These are phyloP conservation scores for Microtus richardsoni DNA, from an alignment of 2,113 vertebrate species.

Conservation along the genomic window DNA sequence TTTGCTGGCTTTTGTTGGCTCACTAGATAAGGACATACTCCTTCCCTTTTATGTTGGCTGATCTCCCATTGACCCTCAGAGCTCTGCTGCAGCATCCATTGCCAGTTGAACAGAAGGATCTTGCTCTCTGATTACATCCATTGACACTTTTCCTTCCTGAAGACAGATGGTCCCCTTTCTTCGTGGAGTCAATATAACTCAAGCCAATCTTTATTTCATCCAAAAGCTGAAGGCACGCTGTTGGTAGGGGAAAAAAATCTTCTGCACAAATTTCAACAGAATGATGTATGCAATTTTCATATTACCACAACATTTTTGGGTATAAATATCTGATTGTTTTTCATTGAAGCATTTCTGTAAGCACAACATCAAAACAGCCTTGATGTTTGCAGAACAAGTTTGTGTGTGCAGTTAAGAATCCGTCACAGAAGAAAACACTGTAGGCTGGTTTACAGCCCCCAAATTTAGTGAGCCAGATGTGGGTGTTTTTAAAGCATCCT, in stretches of 20 bases:
- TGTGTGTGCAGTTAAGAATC: neutral
- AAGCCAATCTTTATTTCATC: constrained; percentile 11
- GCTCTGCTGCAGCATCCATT: constrained; percentile 1
- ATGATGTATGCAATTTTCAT: neutral
- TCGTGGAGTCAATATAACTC: neutral
- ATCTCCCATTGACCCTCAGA: constrained; percentile 52
- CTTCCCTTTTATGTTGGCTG: constrained; percentile 61
- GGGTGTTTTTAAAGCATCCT: constrained; percentile 26
- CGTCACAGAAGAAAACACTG: neutral
- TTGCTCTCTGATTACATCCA: constrained; percentile 57
- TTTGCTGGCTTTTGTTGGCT: constrained; percentile 59
- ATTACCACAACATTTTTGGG: neutral
- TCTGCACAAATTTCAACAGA: neutral
- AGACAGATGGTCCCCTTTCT: constrained; percentile 52
- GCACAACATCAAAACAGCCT: neutral
- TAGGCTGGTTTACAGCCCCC: neutral
- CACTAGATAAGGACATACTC: constrained; percentile 64
- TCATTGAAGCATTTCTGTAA: neutral
- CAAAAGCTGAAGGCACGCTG: neutral
- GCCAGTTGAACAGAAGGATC: constrained; percentile 18
- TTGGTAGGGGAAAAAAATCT: neutral
- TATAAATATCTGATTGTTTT: neutral
- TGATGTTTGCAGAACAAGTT: neutral
- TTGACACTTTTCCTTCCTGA: constrained; percentile 57
- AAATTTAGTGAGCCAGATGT: constrained; percentile 15